These are phyloP conservation scores for Clarias laeviceps DNA, from an alignment of 2,797 vertebrate species.

Conservation along the genomic window DNA sequence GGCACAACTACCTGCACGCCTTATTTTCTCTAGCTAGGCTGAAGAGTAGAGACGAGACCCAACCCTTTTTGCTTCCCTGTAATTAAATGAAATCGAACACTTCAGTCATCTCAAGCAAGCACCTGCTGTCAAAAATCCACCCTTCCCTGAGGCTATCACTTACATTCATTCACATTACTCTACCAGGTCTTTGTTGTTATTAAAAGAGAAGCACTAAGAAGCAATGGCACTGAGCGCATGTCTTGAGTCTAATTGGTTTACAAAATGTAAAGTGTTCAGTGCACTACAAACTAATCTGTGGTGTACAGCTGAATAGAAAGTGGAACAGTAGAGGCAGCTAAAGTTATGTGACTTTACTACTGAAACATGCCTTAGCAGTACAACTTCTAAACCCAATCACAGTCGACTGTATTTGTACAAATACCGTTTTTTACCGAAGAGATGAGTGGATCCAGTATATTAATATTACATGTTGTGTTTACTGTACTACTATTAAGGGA, in stretches of 20 bases:
- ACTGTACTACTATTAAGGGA: neutral
- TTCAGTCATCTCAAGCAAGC: conserved; percentile 16
- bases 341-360: neutral
- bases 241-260: neutral
- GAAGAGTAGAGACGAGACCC: conserved; percentile 14
- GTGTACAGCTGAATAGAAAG: neutral
- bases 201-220: conserved; percentile 32
- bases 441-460: neutral
- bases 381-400: neutral
- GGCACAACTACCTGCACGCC: neutral
- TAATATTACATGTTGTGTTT: neutral
- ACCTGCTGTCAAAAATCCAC: conserved; percentile 11
- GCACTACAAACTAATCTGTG: neutral
- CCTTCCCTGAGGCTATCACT: conserved; percentile 32
- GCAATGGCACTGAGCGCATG: conserved; percentile 11
- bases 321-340: neutral
- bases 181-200: conserved; percentile 27
- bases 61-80: conserved; percentile 14
- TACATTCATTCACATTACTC: conserved; percentile 22
- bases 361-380: neutral
- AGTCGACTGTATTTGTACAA: neutral
- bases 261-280: conserved; percentile 3
- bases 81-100: conserved; percentile 44
- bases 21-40: neutral
- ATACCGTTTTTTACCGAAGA: neutral